Percentiles rank a stretch among this genome's conserved stretches.
Evolutionary conservation across 2,888 invertebrate genomes (phyloP).

Genomic region (Chalcis sispes): DNA sequence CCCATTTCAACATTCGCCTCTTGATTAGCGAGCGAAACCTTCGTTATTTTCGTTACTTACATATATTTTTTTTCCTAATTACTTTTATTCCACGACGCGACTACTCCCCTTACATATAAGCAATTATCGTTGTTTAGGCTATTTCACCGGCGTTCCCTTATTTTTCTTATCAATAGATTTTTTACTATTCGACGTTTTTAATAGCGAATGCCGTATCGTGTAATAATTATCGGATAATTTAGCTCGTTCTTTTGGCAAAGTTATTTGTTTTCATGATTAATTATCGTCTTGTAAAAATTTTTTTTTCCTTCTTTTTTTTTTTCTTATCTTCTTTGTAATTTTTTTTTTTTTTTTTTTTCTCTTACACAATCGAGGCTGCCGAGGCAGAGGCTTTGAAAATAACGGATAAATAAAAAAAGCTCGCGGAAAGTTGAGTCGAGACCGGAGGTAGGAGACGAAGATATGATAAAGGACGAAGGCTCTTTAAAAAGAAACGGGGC

Average conservation of each 20-base stretch:
- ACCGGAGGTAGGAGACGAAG: constrained; percentile 17
- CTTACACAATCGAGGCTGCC: no score
- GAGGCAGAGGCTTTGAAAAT: constrained; percentile 8
- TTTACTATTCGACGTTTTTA: neutral
- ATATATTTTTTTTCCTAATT: constrained; percentile 53
- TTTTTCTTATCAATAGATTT: neutral
- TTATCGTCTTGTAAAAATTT: no score
- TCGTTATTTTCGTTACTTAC: constrained; percentile 57
- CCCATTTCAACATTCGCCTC: constrained; percentile 59
- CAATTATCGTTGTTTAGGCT: constrained; percentile 43
- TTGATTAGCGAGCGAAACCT: constrained; percentile 60
- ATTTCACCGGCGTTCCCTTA: neutral
- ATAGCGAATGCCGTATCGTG: no score
- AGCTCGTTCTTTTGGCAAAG: no score
- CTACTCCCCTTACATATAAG: constrained; percentile 39
- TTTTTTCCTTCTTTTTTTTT: no score
- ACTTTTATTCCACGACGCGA: constrained; percentile 52
- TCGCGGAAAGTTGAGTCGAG: constrained; percentile 11
- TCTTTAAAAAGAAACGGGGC: constrained; percentile 32
- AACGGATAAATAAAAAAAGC: constrained; percentile 8
- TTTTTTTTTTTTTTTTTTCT: no score
- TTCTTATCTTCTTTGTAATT: no score
- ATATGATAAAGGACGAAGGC: constrained; percentile 33
- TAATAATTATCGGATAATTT: no score
- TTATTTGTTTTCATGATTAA: no score